Percentiles rank a stretch among this genome's conserved stretches.
These are phyloP conservation scores for Nylanderia fulva DNA, from an alignment of 1,140 invertebrate species.

Conservation along the genomic window DNA sequence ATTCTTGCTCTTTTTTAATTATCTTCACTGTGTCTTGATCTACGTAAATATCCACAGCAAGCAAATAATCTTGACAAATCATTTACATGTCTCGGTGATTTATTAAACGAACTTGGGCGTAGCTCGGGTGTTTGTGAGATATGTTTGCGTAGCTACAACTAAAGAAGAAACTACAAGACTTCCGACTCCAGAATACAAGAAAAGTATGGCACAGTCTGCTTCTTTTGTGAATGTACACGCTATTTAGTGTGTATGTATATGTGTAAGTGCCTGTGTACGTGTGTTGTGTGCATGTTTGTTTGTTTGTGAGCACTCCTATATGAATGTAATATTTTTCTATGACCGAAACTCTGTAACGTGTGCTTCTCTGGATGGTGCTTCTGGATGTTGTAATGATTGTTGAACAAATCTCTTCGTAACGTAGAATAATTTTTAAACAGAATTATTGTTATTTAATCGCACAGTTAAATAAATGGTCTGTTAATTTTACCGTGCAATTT, in stretches of 20 bases:
- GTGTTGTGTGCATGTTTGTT: constrained; percentile 32
- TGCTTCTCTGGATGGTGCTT: constrained; percentile 31
- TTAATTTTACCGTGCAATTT: neutral
- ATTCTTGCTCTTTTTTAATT: neutral
- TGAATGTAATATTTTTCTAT: constrained; percentile 38
- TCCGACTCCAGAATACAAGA: constrained; percentile 33
- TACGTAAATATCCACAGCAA: constrained; percentile 27
- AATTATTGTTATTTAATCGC: neutral
- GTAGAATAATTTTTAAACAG: neutral
- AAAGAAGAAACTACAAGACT: constrained; percentile 63
- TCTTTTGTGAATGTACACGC: constrained; percentile 20
- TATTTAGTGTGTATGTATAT: constrained; percentile 53
- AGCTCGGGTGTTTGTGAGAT: constrained; percentile 43
- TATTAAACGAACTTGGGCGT: constrained; percentile 47
- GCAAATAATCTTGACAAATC: constrained; percentile 29
- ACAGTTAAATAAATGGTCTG: neutral
- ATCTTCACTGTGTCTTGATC: constrained; percentile 12
- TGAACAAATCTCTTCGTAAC: constrained; percentile 52
- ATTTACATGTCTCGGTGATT: constrained; percentile 26
- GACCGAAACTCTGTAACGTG: constrained; percentile 36
- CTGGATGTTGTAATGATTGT: constrained; percentile 9
- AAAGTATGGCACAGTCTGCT: constrained; percentile 19
- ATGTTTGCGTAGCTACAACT: constrained; percentile 62
- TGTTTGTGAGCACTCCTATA: constrained; percentile 43
- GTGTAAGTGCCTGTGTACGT: constrained; percentile 44